These are phyloP conservation scores for Neogobius melanostomus DNA, from an alignment of 2,113 vertebrate species.

Conservation along the genomic window DNA sequence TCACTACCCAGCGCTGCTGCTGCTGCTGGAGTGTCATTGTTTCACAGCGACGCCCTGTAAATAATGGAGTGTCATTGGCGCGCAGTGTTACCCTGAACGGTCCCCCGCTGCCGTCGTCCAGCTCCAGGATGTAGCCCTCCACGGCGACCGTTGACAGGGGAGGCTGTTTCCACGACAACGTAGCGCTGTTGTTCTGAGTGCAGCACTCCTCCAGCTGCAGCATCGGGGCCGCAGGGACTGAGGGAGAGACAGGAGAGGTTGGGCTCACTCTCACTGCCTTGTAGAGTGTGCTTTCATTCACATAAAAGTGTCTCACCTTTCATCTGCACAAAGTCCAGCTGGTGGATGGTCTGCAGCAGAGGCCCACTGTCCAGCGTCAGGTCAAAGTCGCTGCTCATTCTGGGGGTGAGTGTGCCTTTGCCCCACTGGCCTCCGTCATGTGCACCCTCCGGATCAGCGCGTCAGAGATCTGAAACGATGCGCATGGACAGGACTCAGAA, in stretches of 20 bases:
- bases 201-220: conserved; percentile 98
- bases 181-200: conserved; percentile 96
- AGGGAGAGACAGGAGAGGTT: conserved; percentile 57
- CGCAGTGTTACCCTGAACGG: conserved; percentile 88
- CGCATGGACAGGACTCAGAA: not conserved
- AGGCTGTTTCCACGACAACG: conserved; percentile 97
- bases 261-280: conserved; percentile 5
- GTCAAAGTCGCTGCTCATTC: conserved; percentile 98
- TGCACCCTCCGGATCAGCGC: conserved; percentile 96
- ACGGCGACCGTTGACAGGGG: conserved; percentile 90
- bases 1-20: no score
- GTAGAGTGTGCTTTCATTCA: not conserved
- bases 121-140: conserved; percentile 96
- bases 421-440: conserved; percentile 97
- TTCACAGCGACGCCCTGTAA: no score
- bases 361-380: conserved; percentile 94
- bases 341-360: conserved; percentile 94
- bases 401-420: conserved; percentile 91
- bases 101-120: conserved; percentile 93
- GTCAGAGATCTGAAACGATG: conserved; percentile 87
- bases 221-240: conserved; percentile 92
- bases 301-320: conserved; percentile 80
- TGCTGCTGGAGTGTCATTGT: no score
- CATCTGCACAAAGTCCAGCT: conserved; percentile 98
- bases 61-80: no score